These are phyloP conservation scores for Pteronura brasiliensis DNA, from an alignment of 2,113 vertebrate genomes.

Conservation along the genomic window DNA sequence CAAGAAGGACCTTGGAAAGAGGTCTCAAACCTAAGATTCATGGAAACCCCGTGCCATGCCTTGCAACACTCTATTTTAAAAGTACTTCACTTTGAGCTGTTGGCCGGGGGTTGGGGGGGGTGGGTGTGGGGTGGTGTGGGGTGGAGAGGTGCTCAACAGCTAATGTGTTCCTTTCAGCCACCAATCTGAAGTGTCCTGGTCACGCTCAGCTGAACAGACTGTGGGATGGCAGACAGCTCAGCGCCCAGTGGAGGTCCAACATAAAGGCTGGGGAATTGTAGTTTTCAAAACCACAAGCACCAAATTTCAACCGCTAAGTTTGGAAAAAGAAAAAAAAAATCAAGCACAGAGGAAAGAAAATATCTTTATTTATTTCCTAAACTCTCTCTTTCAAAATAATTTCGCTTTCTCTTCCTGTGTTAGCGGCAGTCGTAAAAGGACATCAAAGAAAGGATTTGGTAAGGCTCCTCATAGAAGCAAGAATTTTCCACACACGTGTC, in stretches of 20 bases:
- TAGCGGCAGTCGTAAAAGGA: background rate
- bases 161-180: background rate
- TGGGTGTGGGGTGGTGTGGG: too few relatives aligned
- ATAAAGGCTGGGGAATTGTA: background rate
- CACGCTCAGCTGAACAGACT: background rate
- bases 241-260: background rate
- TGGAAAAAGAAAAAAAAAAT: background rate
- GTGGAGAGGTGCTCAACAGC: background rate
- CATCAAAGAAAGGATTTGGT: background rate
- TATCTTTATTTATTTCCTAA: background rate
- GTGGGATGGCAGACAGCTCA: background rate
- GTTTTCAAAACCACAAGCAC: background rate
- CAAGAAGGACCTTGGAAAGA: background rate
- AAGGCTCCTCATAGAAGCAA: background rate
- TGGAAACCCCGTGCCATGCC: background rate
- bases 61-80: background rate
- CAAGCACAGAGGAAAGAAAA: background rate
- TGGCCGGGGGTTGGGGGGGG: background rate
- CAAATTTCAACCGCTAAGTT: constrained; percentile 9
- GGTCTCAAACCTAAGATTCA: background rate
- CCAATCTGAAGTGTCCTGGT: background rate
- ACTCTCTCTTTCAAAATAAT: background rate
- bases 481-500: background rate
- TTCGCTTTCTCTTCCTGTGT: background rate
- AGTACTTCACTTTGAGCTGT: background rate